Evolutionary conservation across 2,113 vertebrate species (phyloP).

Genomic region (Cervus canadensis): DNA sequence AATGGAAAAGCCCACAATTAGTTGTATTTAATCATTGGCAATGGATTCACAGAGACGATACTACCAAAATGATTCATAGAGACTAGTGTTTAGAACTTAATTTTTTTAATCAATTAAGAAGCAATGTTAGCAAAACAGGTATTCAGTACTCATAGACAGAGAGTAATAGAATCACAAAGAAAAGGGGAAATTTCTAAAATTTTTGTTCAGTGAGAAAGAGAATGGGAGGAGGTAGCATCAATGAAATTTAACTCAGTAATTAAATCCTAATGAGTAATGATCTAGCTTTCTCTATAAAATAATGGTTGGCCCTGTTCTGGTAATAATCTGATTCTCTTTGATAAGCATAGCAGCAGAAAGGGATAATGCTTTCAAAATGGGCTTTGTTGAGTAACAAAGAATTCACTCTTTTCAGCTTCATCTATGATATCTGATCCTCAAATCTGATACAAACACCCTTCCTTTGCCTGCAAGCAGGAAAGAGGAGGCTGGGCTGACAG

Average conservation of each 20-base stretch:
- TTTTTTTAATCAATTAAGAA: conserved; percentile 1
- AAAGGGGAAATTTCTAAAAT: neutral
- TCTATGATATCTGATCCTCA: neutral
- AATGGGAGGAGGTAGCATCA: neutral
- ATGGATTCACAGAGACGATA: neutral
- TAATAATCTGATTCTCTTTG: conserved; percentile 23
- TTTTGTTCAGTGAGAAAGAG: conserved; percentile 36
- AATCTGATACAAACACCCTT: neutral
- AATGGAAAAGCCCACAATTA: conserved; percentile 21
- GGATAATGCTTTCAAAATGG: neutral
- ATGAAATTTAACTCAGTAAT: conserved; percentile 44
- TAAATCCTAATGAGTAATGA: conserved; percentile 51
- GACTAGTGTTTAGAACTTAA: neutral
- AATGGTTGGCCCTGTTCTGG: neutral
- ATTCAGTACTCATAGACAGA: neutral
- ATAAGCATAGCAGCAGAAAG: neutral
- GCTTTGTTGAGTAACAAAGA: conserved; percentile 36
- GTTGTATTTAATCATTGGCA: neutral
- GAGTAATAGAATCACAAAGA: neutral
- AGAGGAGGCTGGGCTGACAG: neutral
- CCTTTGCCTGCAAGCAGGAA: neutral
- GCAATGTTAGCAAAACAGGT: neutral
- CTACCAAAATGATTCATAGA: conserved; percentile 22
- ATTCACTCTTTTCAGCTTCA: neutral
- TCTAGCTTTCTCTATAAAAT: conserved; percentile 32